Conservation (phyloP, 2,888 invertebrate genomes). For the Creontiades dilutus region DNA sequence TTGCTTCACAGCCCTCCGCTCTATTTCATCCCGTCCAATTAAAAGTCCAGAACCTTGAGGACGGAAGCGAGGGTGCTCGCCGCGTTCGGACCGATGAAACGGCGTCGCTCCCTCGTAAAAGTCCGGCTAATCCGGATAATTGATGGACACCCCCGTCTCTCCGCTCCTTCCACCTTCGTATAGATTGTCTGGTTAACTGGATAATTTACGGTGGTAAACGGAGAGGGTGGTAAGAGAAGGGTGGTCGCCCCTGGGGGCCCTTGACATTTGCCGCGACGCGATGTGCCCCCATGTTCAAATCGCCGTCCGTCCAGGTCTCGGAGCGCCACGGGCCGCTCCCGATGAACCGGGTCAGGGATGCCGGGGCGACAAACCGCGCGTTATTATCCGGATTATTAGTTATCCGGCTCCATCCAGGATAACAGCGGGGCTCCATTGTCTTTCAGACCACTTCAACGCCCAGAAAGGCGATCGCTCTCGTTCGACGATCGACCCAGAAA, state of each 20-base stretch:
- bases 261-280: slow-evolving; percentile 48
- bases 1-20: not conserved
- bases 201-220: not conserved
- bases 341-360: slow-evolving; percentile 38
- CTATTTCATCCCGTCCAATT: not conserved
- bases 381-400: not conserved
- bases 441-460: not conserved
- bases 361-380: slow-evolving; percentile 36
- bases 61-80: not conserved
- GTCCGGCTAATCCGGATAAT: not conserved
- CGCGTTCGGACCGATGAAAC: not conserved
- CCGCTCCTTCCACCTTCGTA: not conserved
- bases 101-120: not conserved
- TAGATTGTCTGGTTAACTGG: not conserved
- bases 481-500: not conserved
- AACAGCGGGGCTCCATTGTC: slow-evolving; percentile 15
- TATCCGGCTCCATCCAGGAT: not conserved
- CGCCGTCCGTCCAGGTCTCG: not conserved
- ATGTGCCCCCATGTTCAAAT: slow-evolving; percentile 34
- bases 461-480: slow-evolving; percentile 28
- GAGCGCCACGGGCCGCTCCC: not conserved
- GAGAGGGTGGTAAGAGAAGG: not conserved
- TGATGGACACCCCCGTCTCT: not conserved
- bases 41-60: not conserved
- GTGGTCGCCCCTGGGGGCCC: not conserved